A percentile compares a stretch with the other conserved stretches of the same genome.
phyloP scores from a whole-genome alignment of 2,888 invertebrate genomes.

The Caenorhabditis sp. region DNA sequence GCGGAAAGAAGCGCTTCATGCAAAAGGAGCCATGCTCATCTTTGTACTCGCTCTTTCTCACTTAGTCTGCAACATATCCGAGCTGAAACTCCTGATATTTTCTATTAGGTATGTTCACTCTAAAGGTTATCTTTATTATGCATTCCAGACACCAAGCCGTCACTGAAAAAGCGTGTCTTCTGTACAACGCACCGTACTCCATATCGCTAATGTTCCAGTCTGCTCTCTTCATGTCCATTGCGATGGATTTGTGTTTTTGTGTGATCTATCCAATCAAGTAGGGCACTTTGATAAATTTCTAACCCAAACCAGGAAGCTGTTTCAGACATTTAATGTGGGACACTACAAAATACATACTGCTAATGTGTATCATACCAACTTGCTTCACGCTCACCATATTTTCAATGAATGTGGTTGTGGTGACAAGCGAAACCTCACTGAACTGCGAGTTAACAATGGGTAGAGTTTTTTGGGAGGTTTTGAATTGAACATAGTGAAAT shows the following conservation, averaged over 20 bases:
- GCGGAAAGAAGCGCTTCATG: slow-evolving; percentile 12
- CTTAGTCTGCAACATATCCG: slow-evolving; percentile 26
- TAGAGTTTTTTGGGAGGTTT: no score
- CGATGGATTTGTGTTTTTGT: slow-evolving; percentile 32
- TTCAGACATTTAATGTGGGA: neutral
- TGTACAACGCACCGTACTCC: slow-evolving; percentile 23
- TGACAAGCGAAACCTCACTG: no score
- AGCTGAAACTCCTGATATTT: neutral
- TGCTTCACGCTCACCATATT: neutral
- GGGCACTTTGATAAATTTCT: no score
- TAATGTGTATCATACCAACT: neutral
- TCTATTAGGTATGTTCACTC: no score
- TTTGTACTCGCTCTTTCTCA: slow-evolving; percentile 15
- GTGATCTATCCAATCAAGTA: slow-evolving; percentile 7
- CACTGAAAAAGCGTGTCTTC: slow-evolving; percentile 15
- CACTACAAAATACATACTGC: no score
- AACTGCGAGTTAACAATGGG: no score
- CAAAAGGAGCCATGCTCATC: slow-evolving; percentile 16
- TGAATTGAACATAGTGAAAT: no score
- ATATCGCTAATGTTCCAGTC: slow-evolving; percentile 32
- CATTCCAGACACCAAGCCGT: slow-evolving; percentile 15
- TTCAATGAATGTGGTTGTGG: no score
- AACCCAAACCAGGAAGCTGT: neutral
- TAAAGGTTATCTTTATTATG: no score
- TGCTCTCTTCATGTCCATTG: slow-evolving; percentile 9